Evolutionary conservation across 2,888 invertebrate species (phyloP).

Genomic region (Phalangium opilio): DNA sequence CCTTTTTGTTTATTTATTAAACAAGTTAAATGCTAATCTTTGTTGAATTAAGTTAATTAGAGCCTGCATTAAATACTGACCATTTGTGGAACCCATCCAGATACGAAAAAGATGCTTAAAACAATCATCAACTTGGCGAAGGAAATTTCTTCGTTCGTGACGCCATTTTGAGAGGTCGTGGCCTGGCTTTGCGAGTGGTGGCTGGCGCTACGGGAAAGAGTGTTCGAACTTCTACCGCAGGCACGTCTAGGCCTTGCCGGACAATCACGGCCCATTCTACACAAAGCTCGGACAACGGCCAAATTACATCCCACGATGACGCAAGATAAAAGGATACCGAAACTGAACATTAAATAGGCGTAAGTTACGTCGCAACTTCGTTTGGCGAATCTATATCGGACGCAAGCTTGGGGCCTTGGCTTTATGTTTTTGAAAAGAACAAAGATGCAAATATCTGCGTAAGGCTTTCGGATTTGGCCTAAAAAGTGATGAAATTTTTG

Average conservation of each 20-base stretch:
- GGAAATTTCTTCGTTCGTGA: conserved; percentile 64
- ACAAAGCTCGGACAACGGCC: conserved; percentile 59
- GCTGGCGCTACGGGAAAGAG: no score
- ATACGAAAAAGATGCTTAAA: conserved; percentile 61
- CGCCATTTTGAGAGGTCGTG: conserved; percentile 23
- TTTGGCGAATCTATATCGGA: conserved; percentile 54
- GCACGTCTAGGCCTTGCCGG: no score
- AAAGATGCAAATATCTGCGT: no score
- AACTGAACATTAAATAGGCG: conserved; percentile 19
- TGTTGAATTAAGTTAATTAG: no score
- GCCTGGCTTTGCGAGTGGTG: not conserved
- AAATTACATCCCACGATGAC: conserved; percentile 68
- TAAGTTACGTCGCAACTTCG: conserved; percentile 50
- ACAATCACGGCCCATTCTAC: conserved; percentile 35
- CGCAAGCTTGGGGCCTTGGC: conserved; percentile 34
- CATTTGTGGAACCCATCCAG: conserved; percentile 79
- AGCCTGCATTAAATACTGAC: conserved; percentile 36
- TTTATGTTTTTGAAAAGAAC: no score
- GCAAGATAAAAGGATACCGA: conserved; percentile 53
- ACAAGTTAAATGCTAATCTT: no score
- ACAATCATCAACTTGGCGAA: conserved; percentile 72
- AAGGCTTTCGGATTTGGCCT: no score
- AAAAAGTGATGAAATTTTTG: no score
- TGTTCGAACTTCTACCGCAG: no score
- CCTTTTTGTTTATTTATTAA: no score